These are phyloP conservation scores for Drosophila birchii DNA, from an alignment of 2,888 invertebrate genomes.

Conservation along the genomic window DNA sequence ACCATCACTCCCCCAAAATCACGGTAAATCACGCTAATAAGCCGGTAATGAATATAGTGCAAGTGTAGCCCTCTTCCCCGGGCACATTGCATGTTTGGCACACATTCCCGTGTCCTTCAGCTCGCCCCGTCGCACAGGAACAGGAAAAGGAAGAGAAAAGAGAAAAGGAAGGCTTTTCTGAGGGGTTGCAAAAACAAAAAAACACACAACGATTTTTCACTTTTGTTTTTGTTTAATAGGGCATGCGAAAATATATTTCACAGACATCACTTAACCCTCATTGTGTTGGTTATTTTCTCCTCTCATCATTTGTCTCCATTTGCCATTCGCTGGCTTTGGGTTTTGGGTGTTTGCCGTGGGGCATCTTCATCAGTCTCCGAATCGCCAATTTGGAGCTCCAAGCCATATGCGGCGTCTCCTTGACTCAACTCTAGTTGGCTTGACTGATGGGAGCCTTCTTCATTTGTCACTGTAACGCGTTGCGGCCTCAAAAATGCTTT, in stretches of 20 bases:
- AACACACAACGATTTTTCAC: slow-evolving; percentile 63
- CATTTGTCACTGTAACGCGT: slow-evolving; percentile 76
- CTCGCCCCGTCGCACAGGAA: slow-evolving; percentile 8
- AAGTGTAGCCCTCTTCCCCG: slow-evolving; percentile 8
- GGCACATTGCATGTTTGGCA: slow-evolving; percentile 72
- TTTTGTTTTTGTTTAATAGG: slow-evolving; percentile 73
- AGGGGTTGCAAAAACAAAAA: slow-evolving; percentile 32
- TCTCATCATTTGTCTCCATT: slow-evolving; percentile 78
- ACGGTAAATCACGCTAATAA: slow-evolving; percentile 78
- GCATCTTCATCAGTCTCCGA: slow-evolving; percentile 58
- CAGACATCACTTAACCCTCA: slow-evolving; percentile 47
- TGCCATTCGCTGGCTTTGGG: slow-evolving; percentile 51
- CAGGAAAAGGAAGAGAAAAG: slow-evolving; percentile 42
- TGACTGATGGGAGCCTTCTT: slow-evolving; percentile 58
- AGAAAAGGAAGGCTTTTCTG: slow-evolving; percentile 68
- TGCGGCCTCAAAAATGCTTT: slow-evolving; percentile 58
- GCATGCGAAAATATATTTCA: slow-evolving; percentile 74
- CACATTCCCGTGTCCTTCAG: slow-evolving; percentile 63
- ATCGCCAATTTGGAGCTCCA: slow-evolving; percentile 17
- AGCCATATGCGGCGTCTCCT: slow-evolving; percentile 27
- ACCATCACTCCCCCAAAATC: slow-evolving; percentile 62
- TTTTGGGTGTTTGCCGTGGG: slow-evolving; percentile 62
- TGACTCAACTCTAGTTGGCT: slow-evolving; percentile 1
- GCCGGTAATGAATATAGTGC: slow-evolving; percentile 75
- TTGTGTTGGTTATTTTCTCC: slow-evolving; percentile 4